phyloP scores from a whole-genome alignment of 2,113 vertebrate genomes.

The Nothoprocta pentlandii region DNA sequence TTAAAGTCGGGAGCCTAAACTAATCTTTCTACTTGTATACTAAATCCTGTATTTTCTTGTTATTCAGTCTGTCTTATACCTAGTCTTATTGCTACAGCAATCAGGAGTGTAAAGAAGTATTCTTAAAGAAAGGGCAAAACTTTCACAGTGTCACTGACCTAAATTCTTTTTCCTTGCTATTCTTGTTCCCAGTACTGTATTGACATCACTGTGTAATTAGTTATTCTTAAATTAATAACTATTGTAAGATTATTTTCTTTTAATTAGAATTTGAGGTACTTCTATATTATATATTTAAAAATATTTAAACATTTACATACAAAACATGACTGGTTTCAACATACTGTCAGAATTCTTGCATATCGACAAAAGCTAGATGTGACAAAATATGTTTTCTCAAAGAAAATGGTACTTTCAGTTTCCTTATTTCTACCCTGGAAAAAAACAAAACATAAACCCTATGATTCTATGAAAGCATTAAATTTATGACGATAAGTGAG shows the following conservation, averaged over 20 bases:
- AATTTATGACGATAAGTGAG: not conserved
- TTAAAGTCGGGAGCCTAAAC: not conserved
- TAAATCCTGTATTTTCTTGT: not conserved
- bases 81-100: not conserved
- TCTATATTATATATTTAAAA: not conserved
- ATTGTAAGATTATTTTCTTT: not conserved
- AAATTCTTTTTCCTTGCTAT: not conserved
- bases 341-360: not conserved
- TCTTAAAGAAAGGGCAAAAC: not conserved
- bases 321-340: not conserved
- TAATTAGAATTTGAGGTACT: not conserved
- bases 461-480: not conserved
- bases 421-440: not conserved
- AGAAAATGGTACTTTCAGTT: not conserved
- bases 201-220: not conserved
- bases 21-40: not conserved
- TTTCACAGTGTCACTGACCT: not conserved
- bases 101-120: not conserved
- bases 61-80: not conserved
- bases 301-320: not conserved
- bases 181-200: not conserved
- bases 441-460: not conserved
- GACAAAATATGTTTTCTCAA: not conserved
- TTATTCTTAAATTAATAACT: not conserved
- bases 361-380: not conserved